Conservation (phyloP, 2,888 invertebrate species). For the Cryptus armator region DNA sequence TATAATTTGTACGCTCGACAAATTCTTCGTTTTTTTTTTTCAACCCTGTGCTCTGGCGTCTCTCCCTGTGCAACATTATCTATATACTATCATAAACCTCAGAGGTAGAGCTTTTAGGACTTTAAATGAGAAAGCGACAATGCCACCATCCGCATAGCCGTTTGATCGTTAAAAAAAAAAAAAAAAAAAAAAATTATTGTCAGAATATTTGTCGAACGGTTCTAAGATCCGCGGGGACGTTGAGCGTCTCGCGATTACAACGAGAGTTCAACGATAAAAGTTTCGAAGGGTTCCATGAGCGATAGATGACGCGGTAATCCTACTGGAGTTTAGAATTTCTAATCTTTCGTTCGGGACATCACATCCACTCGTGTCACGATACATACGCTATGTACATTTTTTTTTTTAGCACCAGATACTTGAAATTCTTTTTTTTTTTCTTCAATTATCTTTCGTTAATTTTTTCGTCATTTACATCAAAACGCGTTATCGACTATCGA, state of each 20-base stretch:
- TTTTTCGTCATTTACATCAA: not conserved
- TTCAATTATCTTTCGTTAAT: not conserved
- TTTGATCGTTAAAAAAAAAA: not conserved
- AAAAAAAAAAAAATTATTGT: too few species aligned
- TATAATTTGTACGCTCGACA: slow-evolving; percentile 24
- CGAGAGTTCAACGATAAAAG: not conserved
- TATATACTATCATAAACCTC: slow-evolving; percentile 58
- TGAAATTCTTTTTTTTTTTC: not conserved
- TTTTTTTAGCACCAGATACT: not conserved
- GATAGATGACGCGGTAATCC: not conserved
- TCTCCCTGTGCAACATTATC: slow-evolving; percentile 1
- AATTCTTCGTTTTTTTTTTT: slow-evolving; percentile 5
- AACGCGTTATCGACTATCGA: not conserved
- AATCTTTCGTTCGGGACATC: not conserved
- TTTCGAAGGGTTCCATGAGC: not conserved
- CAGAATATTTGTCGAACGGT: too few species aligned
- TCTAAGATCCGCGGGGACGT: too few species aligned
- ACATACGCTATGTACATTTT: not conserved
- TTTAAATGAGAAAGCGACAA: slow-evolving; percentile 64
- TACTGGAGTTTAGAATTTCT: not conserved
- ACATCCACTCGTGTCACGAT: not conserved
- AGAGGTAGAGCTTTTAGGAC: slow-evolving; percentile 82
- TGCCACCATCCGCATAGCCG: slow-evolving; percentile 71
- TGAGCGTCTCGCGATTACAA: too few species aligned
- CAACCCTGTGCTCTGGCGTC: slow-evolving; percentile 18